Evolutionary conservation across 2,797 vertebrate species (phyloP).

Genomic region (Anas capensis): DNA sequence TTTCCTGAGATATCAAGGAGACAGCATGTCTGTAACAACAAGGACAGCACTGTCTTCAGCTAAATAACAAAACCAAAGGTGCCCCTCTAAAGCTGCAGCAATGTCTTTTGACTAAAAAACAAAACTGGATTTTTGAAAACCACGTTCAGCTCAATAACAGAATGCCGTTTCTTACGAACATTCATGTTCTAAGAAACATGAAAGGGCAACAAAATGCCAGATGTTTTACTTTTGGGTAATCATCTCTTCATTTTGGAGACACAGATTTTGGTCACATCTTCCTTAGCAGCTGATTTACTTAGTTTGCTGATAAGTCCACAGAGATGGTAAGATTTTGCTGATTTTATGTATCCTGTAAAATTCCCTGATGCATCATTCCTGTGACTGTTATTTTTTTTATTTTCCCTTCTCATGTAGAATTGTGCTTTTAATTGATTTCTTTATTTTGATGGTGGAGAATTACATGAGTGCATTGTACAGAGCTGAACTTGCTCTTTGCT

Average conservation of each 20-base stretch:
- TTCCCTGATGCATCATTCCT: background rate
- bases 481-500: background rate
- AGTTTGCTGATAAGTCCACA: background rate
- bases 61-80: conserved; percentile 7
- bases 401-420: background rate
- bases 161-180: background rate
- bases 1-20: background rate
- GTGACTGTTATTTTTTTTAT: background rate
- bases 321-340: background rate
- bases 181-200: background rate
- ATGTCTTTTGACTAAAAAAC: background rate
- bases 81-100: background rate
- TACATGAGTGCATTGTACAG: background rate
- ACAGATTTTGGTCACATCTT: background rate
- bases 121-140: background rate
- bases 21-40: conserved; percentile 11
- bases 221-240: background rate
- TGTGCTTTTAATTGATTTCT: background rate
- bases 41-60: background rate
- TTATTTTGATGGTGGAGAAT: background rate
- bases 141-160: background rate
- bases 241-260: background rate
- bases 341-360: background rate
- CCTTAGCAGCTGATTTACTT: background rate
- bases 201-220: background rate